A percentile compares a stretch with the other conserved stretches of the same genome.
These are phyloP conservation scores for Dendrolimus pini DNA, from an alignment of 2,888 invertebrate species.

Conservation along the genomic window DNA sequence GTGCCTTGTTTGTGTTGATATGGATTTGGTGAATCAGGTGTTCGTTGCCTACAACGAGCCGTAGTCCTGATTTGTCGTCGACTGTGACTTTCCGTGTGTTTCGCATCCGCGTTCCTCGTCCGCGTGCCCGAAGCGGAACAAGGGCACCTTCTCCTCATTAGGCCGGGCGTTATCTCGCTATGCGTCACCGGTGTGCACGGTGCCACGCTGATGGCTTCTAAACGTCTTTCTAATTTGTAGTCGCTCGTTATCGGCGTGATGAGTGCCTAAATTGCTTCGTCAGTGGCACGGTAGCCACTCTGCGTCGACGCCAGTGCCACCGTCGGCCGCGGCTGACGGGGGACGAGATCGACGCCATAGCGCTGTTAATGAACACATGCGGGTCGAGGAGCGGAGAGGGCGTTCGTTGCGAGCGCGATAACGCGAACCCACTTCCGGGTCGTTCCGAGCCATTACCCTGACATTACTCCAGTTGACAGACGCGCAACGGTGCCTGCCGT, in stretches of 20 bases:
- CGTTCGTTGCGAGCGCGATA: slow-evolving; percentile 30
- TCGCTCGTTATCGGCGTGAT: background rate
- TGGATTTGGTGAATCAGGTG: too few species aligned
- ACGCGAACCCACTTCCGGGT: slow-evolving; percentile 51
- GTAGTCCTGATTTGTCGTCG: background rate
- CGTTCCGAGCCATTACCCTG: slow-evolving; percentile 64
- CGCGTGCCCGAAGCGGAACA: background rate
- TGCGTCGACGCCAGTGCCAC: slow-evolving; percentile 1
- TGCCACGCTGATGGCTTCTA: background rate
- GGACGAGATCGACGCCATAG: slow-evolving; percentile 2
- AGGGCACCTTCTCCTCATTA: background rate
- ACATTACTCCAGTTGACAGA: slow-evolving; percentile 30
- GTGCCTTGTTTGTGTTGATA: too few species aligned
- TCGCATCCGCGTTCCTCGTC: background rate
- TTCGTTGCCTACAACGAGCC: too few species aligned
- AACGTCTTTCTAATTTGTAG: background rate
- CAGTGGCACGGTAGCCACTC: slow-evolving; percentile 1
- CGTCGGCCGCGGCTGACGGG: slow-evolving; percentile 2
- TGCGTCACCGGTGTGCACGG: background rate
- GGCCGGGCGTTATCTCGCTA: background rate
- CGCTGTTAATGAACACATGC: slow-evolving; percentile 37
- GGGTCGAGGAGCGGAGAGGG: slow-evolving; percentile 33
- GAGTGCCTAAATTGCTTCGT: background rate
- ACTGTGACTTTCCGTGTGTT: background rate
- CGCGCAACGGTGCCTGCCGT: too few species aligned